Evolutionary conservation across 2,888 invertebrate genomes (phyloP), one percentile per base, ranked within the genome.

Genomic region (Operophtera brumata): DNA sequence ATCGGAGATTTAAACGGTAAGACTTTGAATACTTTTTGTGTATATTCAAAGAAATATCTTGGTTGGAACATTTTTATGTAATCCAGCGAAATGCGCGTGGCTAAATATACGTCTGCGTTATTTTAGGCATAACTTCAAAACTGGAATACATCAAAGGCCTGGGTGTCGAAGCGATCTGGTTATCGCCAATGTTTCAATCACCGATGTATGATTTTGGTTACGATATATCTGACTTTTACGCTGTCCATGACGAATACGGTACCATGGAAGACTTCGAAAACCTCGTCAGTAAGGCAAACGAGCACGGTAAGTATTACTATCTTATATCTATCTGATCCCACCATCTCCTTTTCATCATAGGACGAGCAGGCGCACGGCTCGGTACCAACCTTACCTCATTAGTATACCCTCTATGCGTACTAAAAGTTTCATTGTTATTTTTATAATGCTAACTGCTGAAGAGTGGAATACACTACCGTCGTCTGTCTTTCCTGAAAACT

Each of bases 151-250:
- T 96, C 52, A 91, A 91, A 47, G 93, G 93, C 35, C 73, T 94
- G 6, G 94, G 94, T 7, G 91, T 94, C 11, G 92, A 91, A 0
- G 93, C 94, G 3, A 90, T 95, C 34, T 95, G 95, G 95, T 70
- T 96, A 7, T 94, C 94, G 48, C 96, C 96, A 0, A 93, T 96
- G 65, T 91, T 86, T 66, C 86, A 91, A 60, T 94, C 95, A 0
- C 95, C 96, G 0, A 94, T 95, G 94, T 92, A 91, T 9, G 96
- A 96, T 75, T 94, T 94, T 72, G 96, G 96, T 1, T 96, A 96
- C 68, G 96, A 96, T 71, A 93, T 96, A 54, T 86, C 94, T 0
- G 92, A 95, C 75, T 95, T 93, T 71, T 92, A 87, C 13, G 92
- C 88, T 2, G 92, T 96, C 30, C 94, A 96, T 46, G 91, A 93